phyloP scores from a whole-genome alignment of 2,797 vertebrate genomes.

The Rhinophrynus dorsalis region DNA sequence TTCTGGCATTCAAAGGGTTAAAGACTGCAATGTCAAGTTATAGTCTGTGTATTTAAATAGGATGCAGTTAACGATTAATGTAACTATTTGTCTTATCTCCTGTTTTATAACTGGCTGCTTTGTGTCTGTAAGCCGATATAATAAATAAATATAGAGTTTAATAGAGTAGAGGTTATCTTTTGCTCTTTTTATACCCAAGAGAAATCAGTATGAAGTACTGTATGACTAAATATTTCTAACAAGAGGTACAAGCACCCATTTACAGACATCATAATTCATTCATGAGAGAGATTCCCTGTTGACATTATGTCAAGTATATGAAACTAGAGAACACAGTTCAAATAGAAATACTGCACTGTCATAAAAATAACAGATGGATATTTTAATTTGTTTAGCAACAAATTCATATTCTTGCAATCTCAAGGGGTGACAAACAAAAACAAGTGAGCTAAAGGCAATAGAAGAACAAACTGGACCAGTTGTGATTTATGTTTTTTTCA shows the following conservation, averaged over 20 bases:
- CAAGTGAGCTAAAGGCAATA: conserved; percentile 29
- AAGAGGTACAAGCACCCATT: conserved; percentile 1
- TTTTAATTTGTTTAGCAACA: conserved; percentile 39
- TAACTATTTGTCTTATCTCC: too few relatives aligned
- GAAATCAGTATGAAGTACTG: not conserved
- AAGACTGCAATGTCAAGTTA: too few relatives aligned
- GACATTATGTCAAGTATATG: conserved; percentile 18
- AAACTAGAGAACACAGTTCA: not conserved
- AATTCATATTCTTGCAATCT: conserved; percentile 22
- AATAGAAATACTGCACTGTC: conserved; percentile 26
- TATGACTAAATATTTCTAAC: not conserved
- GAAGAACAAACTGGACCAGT: conserved; percentile 31
- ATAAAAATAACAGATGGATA: conserved; percentile 40
- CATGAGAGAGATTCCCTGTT: not conserved
- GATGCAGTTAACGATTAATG: too few relatives aligned
- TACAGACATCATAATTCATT: conserved; percentile 15
- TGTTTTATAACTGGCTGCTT: too few relatives aligned
- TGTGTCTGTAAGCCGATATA: too few relatives aligned
- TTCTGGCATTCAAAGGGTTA: too few relatives aligned
- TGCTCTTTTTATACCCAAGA: not conserved
- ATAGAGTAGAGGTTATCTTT: too few relatives aligned
- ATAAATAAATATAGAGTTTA: too few relatives aligned
- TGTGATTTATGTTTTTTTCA: conserved; percentile 32
- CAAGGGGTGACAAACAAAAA: conserved; percentile 41
- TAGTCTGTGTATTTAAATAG: too few relatives aligned